Percentiles rank a stretch among this genome's conserved stretches.
Evolutionary conservation across 2,888 invertebrate genomes (phyloP).

Genomic region (Drosophila falleni): DNA sequence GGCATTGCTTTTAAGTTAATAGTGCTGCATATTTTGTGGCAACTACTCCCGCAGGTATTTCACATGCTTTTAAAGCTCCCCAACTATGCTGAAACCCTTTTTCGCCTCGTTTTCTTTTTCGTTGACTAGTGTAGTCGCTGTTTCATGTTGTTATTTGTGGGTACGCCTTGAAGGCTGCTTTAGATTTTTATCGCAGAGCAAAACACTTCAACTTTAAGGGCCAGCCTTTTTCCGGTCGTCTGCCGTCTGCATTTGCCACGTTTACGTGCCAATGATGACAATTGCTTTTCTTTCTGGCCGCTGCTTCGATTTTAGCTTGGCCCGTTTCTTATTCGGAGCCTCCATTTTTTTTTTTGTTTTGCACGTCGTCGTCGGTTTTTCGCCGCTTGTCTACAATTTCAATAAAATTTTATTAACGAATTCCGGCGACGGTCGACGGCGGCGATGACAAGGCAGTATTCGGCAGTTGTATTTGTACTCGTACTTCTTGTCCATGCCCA

Average conservation of each 20-base stretch:
- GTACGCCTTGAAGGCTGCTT: slow-evolving; percentile 58
- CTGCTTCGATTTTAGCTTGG: slow-evolving; percentile 70
- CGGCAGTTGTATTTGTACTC: slow-evolving; percentile 29
- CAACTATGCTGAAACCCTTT: slow-evolving; percentile 39
- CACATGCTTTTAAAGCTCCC: slow-evolving; percentile 54
- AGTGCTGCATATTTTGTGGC: slow-evolving; percentile 63
- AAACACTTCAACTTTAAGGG: slow-evolving; percentile 75
- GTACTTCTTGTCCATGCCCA: slow-evolving; percentile 46
- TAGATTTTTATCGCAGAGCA: slow-evolving; percentile 74
- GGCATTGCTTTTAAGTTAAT: slow-evolving; percentile 77
- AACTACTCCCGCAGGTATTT: slow-evolving; percentile 61
- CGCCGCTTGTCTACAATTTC: slow-evolving; percentile 84
- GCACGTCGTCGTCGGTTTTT: slow-evolving; percentile 80
- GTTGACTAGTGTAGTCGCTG: neutral
- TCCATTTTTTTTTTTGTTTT: slow-evolving; percentile 67
- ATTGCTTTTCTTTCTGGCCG: slow-evolving; percentile 76
- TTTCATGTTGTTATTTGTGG: slow-evolving; percentile 33
- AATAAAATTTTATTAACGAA: slow-evolving; percentile 85
- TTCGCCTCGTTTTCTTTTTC: neutral
- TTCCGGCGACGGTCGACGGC: slow-evolving; percentile 81
- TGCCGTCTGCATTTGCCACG: slow-evolving; percentile 35
- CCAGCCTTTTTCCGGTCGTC: slow-evolving; percentile 70
- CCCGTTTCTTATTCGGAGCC: slow-evolving; percentile 42
- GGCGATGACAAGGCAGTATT: slow-evolving; percentile 74
- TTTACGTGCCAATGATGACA: slow-evolving; percentile 83